A percentile compares a stretch with the other conserved stretches of the same genome.
Conservation (phyloP, 1,140 invertebrate species). For the Ephestia elutella region DNA sequence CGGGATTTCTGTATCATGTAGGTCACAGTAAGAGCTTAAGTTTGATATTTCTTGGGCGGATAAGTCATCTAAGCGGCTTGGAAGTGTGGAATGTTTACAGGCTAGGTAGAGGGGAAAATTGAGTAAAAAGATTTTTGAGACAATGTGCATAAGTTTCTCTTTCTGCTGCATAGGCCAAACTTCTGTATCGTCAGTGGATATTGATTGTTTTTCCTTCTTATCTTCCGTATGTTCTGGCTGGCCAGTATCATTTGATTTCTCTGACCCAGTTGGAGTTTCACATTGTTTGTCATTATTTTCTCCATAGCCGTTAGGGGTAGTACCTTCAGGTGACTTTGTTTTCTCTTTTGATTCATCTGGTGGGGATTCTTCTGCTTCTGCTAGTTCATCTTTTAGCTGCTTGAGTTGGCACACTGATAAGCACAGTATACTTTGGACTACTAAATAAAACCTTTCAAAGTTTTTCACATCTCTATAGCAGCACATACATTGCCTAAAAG, state of each 20-base stretch:
- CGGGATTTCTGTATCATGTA: constrained; percentile 94
- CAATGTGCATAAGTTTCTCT: constrained; percentile 85
- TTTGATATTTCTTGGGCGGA: constrained; percentile 85
- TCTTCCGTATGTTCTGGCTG: constrained; percentile 9
- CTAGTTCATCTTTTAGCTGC: constrained; percentile 78
- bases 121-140: constrained; percentile 84
- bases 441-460: constrained; percentile 89
- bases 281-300: constrained; percentile 25
- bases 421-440: constrained; percentile 88
- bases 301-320: constrained; percentile 32
- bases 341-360: constrained; percentile 23
- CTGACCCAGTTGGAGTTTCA: constrained; percentile 21
- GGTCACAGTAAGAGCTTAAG: constrained; percentile 89
- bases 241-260: constrained; percentile 29
- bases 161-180: constrained; percentile 84
- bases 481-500: constrained; percentile 91
- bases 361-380: constrained; percentile 43
- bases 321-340: constrained; percentile 22
- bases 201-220: constrained; percentile 33
- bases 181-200: constrained; percentile 43
- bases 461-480: constrained; percentile 93
- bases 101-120: constrained; percentile 95
- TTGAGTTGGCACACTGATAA: constrained; percentile 84
- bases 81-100: constrained; percentile 87
- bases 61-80: constrained; percentile 83